Evolutionary conservation across 1,140 invertebrate species (phyloP).

Genomic region (Bilobella aurantiaca): DNA sequence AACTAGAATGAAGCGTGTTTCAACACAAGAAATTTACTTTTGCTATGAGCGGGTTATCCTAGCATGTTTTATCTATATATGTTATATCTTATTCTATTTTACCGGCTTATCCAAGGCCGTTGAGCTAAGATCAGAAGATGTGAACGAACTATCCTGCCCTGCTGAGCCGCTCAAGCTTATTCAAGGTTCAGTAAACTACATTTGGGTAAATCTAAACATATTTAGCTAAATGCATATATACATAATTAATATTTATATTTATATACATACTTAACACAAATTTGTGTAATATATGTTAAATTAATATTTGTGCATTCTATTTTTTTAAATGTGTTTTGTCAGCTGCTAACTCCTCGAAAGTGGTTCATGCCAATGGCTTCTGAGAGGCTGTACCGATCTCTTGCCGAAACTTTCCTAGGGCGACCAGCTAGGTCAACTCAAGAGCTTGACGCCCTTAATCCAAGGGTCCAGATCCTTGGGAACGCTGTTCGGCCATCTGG

Average conservation of each 20-base stretch:
- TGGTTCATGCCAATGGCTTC: not conserved
- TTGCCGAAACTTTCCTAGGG: conserved; percentile 1
- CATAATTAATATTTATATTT: not conserved
- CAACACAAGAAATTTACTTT: too few relatives aligned
- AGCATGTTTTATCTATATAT: too few relatives aligned
- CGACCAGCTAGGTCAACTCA: not conserved
- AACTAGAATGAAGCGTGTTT: too few relatives aligned
- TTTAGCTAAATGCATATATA: not conserved
- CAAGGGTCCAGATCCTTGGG: not conserved
- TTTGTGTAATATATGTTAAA: not conserved
- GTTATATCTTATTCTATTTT: too few relatives aligned
- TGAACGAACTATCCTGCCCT: not conserved
- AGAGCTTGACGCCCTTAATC: not conserved
- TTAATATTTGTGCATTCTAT: not conserved
- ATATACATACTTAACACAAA: not conserved
- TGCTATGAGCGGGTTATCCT: too few relatives aligned
- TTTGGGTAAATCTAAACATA: not conserved
- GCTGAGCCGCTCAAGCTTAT: not conserved
- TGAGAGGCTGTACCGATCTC: not conserved
- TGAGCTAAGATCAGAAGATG: not conserved
- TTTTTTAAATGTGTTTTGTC: too few relatives aligned
- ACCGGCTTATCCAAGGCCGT: too few relatives aligned
- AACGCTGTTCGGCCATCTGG: not conserved
- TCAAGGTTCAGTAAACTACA: not conserved
- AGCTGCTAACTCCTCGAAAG: not conserved